phyloP scores from a whole-genome alignment of 2,888 invertebrate species.

The Sesia apiformis region DNA sequence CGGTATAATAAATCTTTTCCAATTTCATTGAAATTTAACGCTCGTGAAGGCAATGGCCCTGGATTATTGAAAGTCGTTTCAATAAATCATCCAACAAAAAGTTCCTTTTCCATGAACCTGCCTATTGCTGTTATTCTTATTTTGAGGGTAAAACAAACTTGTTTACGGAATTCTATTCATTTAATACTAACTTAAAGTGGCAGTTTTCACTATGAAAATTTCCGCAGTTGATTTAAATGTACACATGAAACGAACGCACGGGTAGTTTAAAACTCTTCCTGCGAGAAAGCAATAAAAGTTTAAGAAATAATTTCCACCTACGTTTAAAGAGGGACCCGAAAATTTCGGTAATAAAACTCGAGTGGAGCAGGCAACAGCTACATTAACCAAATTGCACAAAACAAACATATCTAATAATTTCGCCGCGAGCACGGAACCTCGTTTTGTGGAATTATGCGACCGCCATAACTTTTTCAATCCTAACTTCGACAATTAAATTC shows the following conservation, averaged over 20 bases:
- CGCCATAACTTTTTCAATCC: slow-evolving; percentile 69
- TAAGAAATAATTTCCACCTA: slow-evolving; percentile 45
- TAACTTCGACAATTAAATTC: slow-evolving; percentile 71
- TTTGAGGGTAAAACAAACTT: slow-evolving; percentile 7
- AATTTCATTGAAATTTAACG: slow-evolving; percentile 30
- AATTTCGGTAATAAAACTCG: slow-evolving; percentile 45
- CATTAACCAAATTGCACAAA: slow-evolving; percentile 61
- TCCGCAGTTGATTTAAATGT: no score
- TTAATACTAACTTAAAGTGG: no score
- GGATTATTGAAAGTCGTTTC: slow-evolving; percentile 18
- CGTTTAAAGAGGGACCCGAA: slow-evolving; percentile 35
- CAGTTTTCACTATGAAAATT: no score
- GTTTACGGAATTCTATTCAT: slow-evolving; percentile 2
- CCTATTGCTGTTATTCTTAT: slow-evolving; percentile 1
- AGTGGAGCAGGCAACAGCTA: neutral
- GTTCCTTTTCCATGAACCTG: slow-evolving; percentile 10
- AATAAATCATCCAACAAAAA: slow-evolving; percentile 30
- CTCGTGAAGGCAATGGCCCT: slow-evolving; percentile 19
- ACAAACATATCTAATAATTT: slow-evolving; percentile 66
- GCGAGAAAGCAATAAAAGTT: slow-evolving; percentile 36
- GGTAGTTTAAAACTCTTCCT: slow-evolving; percentile 14
- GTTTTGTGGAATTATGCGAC: slow-evolving; percentile 56
- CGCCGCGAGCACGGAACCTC: slow-evolving; percentile 37
- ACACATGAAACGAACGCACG: neutral
- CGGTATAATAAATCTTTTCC: slow-evolving; percentile 19